These are phyloP conservation scores for Characodon lateralis DNA, from an alignment of 2,797 vertebrate genomes.

Conservation along the genomic window DNA sequence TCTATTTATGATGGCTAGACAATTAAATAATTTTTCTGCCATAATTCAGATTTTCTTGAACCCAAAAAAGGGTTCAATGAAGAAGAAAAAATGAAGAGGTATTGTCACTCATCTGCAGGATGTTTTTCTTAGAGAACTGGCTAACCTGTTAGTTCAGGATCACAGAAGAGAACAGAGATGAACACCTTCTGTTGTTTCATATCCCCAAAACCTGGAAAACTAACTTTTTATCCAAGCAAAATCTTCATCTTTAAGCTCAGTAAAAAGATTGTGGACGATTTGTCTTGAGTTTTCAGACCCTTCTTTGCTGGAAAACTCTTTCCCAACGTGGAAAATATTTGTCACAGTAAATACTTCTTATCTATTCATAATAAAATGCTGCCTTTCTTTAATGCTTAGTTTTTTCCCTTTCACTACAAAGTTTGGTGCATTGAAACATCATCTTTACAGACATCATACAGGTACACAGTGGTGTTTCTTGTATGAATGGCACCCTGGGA, in stretches of 20 bases:
- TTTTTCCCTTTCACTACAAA: too few species aligned
- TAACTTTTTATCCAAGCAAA: background rate
- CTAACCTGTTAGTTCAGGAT: background rate
- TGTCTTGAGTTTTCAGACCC: background rate
- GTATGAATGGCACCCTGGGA: too few species aligned
- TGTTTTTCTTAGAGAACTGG: background rate
- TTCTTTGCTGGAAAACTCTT: background rate
- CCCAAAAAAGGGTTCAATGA: background rate
- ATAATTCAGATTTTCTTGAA: background rate
- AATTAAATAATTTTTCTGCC: background rate
- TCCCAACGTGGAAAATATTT: too few species aligned
- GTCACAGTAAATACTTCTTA: too few species aligned
- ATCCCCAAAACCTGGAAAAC: background rate
- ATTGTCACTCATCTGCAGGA: background rate
- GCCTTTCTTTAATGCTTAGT: too few species aligned
- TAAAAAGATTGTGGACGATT: background rate
- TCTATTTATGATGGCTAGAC: background rate
- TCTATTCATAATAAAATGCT: too few species aligned
- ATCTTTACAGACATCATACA: too few species aligned
- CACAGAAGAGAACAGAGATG: background rate
- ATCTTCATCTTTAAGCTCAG: background rate
- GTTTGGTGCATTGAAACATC: too few species aligned
- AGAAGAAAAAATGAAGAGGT: background rate
- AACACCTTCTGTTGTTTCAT: background rate
- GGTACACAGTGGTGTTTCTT: too few species aligned